Evolutionary conservation across 1,140 invertebrate genomes (phyloP), one percentile per base, ranked within the genome.

Genomic region (Apis mellifera): DNA sequence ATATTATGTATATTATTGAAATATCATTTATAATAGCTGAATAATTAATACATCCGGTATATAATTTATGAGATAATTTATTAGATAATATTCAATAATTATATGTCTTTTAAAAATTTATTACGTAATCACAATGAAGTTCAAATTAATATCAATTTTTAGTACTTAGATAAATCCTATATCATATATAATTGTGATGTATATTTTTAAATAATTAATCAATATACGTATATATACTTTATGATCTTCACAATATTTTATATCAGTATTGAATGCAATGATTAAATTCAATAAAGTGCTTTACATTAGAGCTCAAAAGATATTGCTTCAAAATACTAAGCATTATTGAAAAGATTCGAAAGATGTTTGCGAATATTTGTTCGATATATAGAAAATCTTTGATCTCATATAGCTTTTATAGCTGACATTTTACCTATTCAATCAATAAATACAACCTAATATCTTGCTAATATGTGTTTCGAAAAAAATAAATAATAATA

Each of bases 91-190:
- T 8, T 9, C 17, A 57, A 59, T 60, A 32, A 81, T 68, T 52
- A 13, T 52, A 17, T 19, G 7, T 12, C 12, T 48, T 48, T 9
- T 78, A 70, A 59, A 85, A 78, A 55, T 73, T 60, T 21, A 21
- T 85, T 83, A 82, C 54, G 74, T 82, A 85, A 86, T 52, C 52
- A 15, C 54, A 48, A 78, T 75, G 64, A 70, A 77, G 9, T 26
- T 42, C 68, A 72, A 81, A 73, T 84, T 60, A 85, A 74, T 52
- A 15, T 23, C 0, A 26, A 15, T 32, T 55, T 60, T 50, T 32
- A 19, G n/a, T 48, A 48, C 9, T 62, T 64, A 82, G 64, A 59
- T 84, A 50, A 52, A 77, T 19, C 52, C 52, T 5, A 54, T 15
- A 13, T 15, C 21, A 52, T 17, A 71, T 77, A 15, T 15, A 55